These are phyloP conservation scores for Sitta europaea DNA, from an alignment of 2,113 vertebrate species.

Conservation along the genomic window DNA sequence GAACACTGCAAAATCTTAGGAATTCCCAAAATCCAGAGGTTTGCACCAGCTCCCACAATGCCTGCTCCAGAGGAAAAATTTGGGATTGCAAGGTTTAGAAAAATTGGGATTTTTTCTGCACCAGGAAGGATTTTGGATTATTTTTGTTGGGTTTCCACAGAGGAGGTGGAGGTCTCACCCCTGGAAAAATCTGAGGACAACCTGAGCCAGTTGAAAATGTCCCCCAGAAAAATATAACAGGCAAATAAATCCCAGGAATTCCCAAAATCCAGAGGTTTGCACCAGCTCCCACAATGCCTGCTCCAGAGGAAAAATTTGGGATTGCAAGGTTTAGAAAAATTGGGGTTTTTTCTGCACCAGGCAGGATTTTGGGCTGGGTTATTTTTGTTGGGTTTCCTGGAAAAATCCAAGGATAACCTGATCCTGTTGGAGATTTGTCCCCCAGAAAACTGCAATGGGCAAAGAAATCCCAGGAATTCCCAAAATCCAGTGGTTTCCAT, in stretches of 20 bases:
- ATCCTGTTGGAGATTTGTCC: neutral
- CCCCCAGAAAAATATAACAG: neutral
- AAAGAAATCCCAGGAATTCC: neutral
- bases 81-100: neutral
- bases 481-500: neutral
- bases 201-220: neutral
- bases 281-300: neutral
- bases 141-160: neutral
- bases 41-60: neutral
- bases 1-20: neutral
- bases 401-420: neutral
- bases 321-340: neutral
- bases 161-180: neutral
- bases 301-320: neutral
- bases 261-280: neutral
- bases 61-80: neutral
- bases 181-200: neutral
- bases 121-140: neutral
- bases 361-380: neutral
- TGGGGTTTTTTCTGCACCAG: accelerated
- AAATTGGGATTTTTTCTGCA: too few relatives aligned
- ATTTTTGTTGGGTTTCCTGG: neutral
- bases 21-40: neutral
- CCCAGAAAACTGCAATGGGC: accelerated
- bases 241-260: neutral